phyloP scores from a whole-genome alignment of 2,888 invertebrate genomes.

The Habroteleia sp. region DNA sequence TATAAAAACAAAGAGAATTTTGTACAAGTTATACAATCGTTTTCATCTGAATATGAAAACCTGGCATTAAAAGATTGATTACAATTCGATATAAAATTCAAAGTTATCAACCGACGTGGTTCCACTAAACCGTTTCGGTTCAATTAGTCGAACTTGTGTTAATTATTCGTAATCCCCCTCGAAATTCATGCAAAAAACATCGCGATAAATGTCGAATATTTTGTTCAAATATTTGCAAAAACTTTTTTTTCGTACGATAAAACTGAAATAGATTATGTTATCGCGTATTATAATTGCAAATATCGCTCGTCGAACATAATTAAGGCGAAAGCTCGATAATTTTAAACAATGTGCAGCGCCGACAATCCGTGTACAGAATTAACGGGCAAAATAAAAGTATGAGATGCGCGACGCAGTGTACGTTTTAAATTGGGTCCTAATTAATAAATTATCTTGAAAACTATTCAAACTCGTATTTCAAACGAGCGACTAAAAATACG shows the following conservation, averaged over 20 bases:
- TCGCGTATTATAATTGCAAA: constrained; percentile 54
- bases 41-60: too few relatives aligned
- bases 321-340: constrained; percentile 45
- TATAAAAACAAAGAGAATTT: too few relatives aligned
- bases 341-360: constrained; percentile 19
- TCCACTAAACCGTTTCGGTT: constrained; percentile 8
- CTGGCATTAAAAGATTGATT: too few relatives aligned
- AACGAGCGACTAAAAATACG: constrained; percentile 13
- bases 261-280: constrained; percentile 43
- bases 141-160: constrained; percentile 10
- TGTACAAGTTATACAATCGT: too few relatives aligned
- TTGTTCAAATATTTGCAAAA: constrained; percentile 35
- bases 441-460: constrained; percentile 41
- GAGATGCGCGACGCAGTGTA: background rate
- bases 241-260: constrained; percentile 36
- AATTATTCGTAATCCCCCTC: constrained; percentile 18
- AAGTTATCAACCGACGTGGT: background rate
- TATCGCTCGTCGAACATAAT: constrained; percentile 33
- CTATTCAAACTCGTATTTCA: constrained; percentile 25
- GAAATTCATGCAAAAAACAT: constrained; percentile 22
- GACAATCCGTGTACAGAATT: constrained; percentile 24
- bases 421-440: constrained; percentile 19
- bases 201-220: constrained; percentile 23
- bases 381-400: constrained; percentile 16
- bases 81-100: background rate